Percentiles rank a stretch among this genome's conserved stretches.
These are phyloP conservation scores for Nephotettix cincticeps DNA, from an alignment of 1,140 invertebrate species.

Conservation along the genomic window DNA sequence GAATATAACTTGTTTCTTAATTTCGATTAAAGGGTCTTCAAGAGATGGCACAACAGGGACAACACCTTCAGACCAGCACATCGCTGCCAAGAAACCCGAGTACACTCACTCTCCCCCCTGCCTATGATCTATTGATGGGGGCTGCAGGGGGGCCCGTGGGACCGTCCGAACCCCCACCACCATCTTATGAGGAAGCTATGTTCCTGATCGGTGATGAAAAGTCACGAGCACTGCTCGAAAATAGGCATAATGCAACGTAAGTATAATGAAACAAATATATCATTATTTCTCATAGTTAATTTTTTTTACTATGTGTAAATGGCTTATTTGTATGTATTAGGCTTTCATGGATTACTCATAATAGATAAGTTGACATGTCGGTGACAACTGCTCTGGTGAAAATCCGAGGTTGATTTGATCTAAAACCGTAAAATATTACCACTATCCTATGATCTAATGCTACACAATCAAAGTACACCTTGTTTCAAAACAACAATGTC, in stretches of 20 bases:
- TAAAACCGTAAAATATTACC: not conserved
- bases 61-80: conserved; percentile 48
- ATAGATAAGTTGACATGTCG: not conserved
- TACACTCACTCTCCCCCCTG: conserved; percentile 56
- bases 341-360: not conserved
- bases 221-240: conserved; percentile 30
- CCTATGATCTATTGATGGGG: conserved; percentile 57
- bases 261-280: too few species aligned
- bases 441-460: too few species aligned
- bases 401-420: not conserved
- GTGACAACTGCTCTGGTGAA: not conserved
- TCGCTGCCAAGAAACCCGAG: conserved; percentile 51
- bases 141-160: conserved; percentile 43
- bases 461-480: too few species aligned
- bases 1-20: too few species aligned
- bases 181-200: conserved; percentile 62
- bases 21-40: conserved; percentile 46
- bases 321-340: not conserved
- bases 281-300: not conserved
- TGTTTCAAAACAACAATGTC: too few species aligned
- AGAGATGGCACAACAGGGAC: conserved; percentile 53
- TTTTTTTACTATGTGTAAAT: not conserved
- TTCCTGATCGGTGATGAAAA: conserved; percentile 55
- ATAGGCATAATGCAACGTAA: conserved; percentile 4
- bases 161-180: conserved; percentile 52